Evolutionary conservation across 2,888 invertebrate genomes (phyloP), one percentile per base, ranked within the genome.

Genomic region (Pristionchus mayeri): DNA sequence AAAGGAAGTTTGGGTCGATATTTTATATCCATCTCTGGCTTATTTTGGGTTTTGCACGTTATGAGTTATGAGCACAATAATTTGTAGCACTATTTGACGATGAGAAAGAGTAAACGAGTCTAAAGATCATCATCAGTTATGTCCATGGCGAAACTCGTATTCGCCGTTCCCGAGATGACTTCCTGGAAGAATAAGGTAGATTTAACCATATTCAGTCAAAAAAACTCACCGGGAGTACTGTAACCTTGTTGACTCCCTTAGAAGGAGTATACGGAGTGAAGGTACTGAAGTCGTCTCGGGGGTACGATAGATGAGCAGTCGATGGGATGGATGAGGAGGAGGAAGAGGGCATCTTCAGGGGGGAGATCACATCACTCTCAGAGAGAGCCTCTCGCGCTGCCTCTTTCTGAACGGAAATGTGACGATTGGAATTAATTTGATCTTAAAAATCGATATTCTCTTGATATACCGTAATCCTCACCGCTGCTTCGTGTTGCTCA

Each of bases 401-500:
- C 30, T 82, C 81, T 48, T 82, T 82, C 81, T 82, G 63, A 81
- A 63, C 2, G 16, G 6, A 67, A 63, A 16, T 16, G 9, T 24
- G n/a, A 63, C n/a, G 63, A 63, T n/a, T n/a, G 18, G n/a, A n/a
- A n/a, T n/a, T n/a, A n/a, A n/a, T 21, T 6, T 11, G n/a, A 57
- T 57, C 4, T 11, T 24, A 57, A 24, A 57, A 57, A 57, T 21
- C n/a, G 27, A 63, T 63, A 63, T 27, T 3, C 2, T 75, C 40
- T 75, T 24, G n/a, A 75, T 75, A 75, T 37, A 76, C 27, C 6
- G 27, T 30, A 27, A 75, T 89, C 90, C 88, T 91, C 90, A 40
- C 93, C 94, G 88, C 93, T 92, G 89, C 93, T 93, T 91, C 94
- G 93, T 93, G 93, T 91, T 71, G 87, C 79, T 92, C 92, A 40